These are phyloP conservation scores for Leptopilina boulardi DNA, from an alignment of 1,140 invertebrate genomes.

Conservation along the genomic window DNA sequence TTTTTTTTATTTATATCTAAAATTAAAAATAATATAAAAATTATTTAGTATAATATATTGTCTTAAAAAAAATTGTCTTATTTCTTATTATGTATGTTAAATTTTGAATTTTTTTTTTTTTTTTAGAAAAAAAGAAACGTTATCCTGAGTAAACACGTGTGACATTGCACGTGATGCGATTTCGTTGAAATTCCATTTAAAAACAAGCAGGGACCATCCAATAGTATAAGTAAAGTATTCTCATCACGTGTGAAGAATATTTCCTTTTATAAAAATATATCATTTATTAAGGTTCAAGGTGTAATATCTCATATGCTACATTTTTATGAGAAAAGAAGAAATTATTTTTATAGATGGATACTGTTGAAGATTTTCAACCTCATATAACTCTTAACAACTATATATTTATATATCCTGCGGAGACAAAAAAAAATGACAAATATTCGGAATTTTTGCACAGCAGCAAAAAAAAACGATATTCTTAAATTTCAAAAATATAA, in stretches of 20 bases:
- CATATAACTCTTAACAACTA: no score
- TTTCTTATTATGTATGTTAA: background rate
- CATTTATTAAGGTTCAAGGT: background rate
- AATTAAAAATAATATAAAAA: no score
- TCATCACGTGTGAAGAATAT: background rate
- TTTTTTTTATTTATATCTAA: no score
- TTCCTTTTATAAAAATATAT: background rate
- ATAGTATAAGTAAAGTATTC: background rate
- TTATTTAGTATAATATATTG: no score
- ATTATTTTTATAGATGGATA: background rate
- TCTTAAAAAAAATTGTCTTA: background rate
- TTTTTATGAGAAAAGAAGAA: background rate
- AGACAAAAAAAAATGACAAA: no score
- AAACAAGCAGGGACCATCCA: background rate
- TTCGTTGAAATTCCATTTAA: slow-evolving; percentile 13
- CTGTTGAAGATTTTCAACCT: no score
- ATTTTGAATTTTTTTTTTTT: background rate
- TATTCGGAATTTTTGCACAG: no score
- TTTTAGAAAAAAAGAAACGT: background rate
- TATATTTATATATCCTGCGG: no score
- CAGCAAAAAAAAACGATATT: no score
- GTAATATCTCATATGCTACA: background rate
- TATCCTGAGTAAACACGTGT: background rate
- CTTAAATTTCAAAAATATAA: no score
- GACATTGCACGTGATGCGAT: slow-evolving; percentile 21